These are phyloP conservation scores for Hemithea aestivaria DNA, from an alignment of 2,888 invertebrate species.

Conservation along the genomic window DNA sequence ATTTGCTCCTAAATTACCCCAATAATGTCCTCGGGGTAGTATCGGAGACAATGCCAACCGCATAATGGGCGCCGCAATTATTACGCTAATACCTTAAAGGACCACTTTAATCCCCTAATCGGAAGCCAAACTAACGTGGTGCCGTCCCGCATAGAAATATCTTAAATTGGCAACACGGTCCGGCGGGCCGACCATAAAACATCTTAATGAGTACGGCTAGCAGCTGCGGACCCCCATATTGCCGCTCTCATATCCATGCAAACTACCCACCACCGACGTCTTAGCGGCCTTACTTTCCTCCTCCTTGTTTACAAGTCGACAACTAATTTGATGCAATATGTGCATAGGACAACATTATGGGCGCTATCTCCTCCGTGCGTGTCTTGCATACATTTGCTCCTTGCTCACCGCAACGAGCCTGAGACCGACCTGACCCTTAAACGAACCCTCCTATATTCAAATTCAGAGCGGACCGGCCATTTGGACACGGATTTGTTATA, in stretches of 20 bases:
- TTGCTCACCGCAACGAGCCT: conserved; percentile 58
- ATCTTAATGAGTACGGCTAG: conserved; percentile 79
- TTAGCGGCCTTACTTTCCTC: conserved; percentile 74
- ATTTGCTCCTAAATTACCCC: conserved; percentile 36
- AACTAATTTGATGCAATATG: conserved; percentile 81
- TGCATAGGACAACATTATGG: conserved; percentile 78
- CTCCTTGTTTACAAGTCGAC: conserved; percentile 76
- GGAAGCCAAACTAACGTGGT: conserved; percentile 76
- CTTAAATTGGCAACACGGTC: conserved; percentile 78
- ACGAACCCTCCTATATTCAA: conserved; percentile 74
- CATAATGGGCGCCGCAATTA: conserved; percentile 72
- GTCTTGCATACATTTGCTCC: conserved; percentile 76
- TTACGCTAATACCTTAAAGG: conserved; percentile 76
- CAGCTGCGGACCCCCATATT: conserved; percentile 77
- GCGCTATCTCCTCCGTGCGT: conserved; percentile 74
- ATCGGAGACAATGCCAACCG: conserved; percentile 57
- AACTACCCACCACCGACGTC: conserved; percentile 74
- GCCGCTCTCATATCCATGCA: conserved; percentile 79
- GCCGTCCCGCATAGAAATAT: conserved; percentile 78
- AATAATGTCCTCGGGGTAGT: conserved; percentile 35
- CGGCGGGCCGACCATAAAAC: conserved; percentile 78
- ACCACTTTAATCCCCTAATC: conserved; percentile 77
- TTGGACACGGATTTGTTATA: conserved; percentile 80
- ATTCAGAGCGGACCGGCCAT: conserved; percentile 74
- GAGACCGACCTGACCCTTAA: conserved; percentile 63